Base-by-base conservation (phyloP, 2,113 vertebrate species). In the Spizaetus ornatus region DNA sequence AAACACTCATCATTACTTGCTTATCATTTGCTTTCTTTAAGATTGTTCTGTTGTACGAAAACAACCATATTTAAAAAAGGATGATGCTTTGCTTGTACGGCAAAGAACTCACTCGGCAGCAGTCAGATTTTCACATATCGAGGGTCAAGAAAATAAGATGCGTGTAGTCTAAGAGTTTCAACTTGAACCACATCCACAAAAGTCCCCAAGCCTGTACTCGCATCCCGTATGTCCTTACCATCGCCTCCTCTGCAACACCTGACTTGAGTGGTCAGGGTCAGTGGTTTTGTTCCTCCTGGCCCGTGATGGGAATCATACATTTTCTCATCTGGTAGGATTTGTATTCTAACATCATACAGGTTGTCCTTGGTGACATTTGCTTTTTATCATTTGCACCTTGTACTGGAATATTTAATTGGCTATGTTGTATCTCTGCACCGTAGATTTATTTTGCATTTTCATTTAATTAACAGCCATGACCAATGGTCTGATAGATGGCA, bases 381-480 rank as follows among this genome's bases (percentile, higher is more conserved):
- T 52, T 92, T 95, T 94, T 78, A 77, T 93, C 90, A 81, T 92
- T 72, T 95, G 72, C 90, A 90, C 70, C 82, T 90, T 86, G 74
- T 34, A 42, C 93, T 26, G 50, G 58, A 81, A 70, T 96, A 82
- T 88, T 86, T 95, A 94, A 94, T 92, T 93, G 85, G 66, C 79
- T 86, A 16, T 53, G 67, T 88, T 88, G 82, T 63, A 77, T 82
- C 90, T 85, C 93, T 34, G 74, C 76, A 48, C 79, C 42, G 53
- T 88, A 81, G 79, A 93, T 94, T 91, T 92, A 93, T 95, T 94
- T 86, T 82, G 85, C 74, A 73, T 96, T 93, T 81, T 88, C 85
- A 74, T 93, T 95, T 95, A 90, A 96, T 95, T 96, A 97, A 93
- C 71, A 77, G 88, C 88, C 79, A 90, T 43, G 85, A 94, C 92